These are phyloP conservation scores for Nymphalis c-album DNA, from an alignment of 2,888 invertebrate genomes.

Conservation along the genomic window DNA sequence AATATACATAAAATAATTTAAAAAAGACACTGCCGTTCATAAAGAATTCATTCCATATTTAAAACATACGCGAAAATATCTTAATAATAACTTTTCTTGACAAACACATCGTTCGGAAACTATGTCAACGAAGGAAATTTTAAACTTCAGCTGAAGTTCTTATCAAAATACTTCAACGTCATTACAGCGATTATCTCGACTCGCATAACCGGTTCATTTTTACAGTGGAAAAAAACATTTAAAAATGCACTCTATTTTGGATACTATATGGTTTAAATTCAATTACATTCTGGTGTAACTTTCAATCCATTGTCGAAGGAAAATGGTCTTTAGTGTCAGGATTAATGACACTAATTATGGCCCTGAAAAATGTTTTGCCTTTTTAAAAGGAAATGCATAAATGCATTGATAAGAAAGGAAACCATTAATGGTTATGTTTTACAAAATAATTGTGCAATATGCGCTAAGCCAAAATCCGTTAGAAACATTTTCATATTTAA, in stretches of 20 bases:
- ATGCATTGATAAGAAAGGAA: constrained; percentile 29
- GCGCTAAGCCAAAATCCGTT: neutral
- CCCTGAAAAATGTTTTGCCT: constrained; percentile 26
- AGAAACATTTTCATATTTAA: neutral
- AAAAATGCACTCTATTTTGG: constrained; percentile 18
- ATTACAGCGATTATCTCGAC: constrained; percentile 35
- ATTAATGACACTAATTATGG: constrained; percentile 31
- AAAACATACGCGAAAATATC: constrained; percentile 5
- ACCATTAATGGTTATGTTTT: constrained; percentile 18
- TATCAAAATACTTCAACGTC: constrained; percentile 37
- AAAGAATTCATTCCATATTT: neutral
- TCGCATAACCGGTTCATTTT: constrained; percentile 35
- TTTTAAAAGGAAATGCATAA: constrained; percentile 30
- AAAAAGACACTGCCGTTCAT: neutral
- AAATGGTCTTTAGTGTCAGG: constrained; percentile 24
- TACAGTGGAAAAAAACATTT: constrained; percentile 3
- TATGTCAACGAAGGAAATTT: constrained; percentile 34
- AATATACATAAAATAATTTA: no score
- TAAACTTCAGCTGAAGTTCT: constrained; percentile 35
- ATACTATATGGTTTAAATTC: constrained; percentile 18
- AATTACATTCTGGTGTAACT: constrained; percentile 2
- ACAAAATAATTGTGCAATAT: constrained; percentile 2
- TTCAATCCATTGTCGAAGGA: constrained; percentile 14
- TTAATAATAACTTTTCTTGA: constrained; percentile 18
- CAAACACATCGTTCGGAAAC: constrained; percentile 24